Conservation (phyloP, 2,888 invertebrate genomes). For the Sesamia inferens region DNA sequence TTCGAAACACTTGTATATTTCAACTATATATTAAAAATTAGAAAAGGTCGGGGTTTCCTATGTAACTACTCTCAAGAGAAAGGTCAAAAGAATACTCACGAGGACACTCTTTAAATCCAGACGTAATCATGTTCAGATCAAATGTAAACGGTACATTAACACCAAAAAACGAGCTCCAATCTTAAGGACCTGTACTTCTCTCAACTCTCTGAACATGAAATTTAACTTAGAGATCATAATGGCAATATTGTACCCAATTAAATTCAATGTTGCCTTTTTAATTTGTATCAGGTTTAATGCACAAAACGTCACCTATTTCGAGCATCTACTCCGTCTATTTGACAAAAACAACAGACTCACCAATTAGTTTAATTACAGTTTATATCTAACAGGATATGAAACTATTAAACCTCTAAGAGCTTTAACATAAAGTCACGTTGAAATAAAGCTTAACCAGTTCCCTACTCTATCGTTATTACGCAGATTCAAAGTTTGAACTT, state of each 20-base stretch:
- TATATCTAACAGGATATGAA: conserved; percentile 17
- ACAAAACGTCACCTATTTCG: not conserved
- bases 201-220: not conserved
- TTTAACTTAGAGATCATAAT: not conserved
- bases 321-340: not conserved
- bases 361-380: not conserved
- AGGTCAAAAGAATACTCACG: not conserved
- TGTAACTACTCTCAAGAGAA: not conserved
- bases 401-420: conserved; percentile 37
- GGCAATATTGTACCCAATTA: not conserved
- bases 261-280: not conserved
- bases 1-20: not conserved
- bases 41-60: not conserved
- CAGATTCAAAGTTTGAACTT: conserved; percentile 40
- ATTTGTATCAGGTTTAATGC: not conserved
- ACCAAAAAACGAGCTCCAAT: not conserved
- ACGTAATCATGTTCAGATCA: not conserved
- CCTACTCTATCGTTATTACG: conserved; percentile 34
- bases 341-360: not conserved
- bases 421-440: conserved; percentile 35
- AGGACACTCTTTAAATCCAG: not conserved
- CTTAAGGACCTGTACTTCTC: not conserved
- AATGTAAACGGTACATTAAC: not conserved
- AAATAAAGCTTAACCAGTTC: conserved; percentile 31
- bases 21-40: not conserved